Evolutionary conservation across 1,140 invertebrate genomes (phyloP), one percentile per base, ranked within the genome.

Genomic region (Drosophila nannoptera): DNA sequence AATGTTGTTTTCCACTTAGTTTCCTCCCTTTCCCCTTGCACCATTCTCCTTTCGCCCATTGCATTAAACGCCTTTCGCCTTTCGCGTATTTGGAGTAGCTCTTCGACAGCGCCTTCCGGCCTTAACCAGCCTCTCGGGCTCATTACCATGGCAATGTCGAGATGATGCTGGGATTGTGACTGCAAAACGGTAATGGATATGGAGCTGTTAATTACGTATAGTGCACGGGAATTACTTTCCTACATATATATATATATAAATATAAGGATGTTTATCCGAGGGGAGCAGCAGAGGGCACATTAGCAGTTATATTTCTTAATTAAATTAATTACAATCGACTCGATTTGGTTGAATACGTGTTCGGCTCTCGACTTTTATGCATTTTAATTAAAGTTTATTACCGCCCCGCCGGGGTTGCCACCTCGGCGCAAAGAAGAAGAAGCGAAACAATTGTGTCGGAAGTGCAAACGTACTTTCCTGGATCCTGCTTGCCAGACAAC

Each of bases 341-440:
- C 35, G 73, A 66, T 86, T 76, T 78, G 60, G 52, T 75, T 78
- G 64, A 70, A 78, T 69, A 62, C 65, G 52, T 46, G 12, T 35
- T 33, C 29, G 49, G 61, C 22, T 45, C 62, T 43, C 38, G 55
- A 50, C 72, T 68, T 73, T 80, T 80, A 71, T 78, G 69, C 64
- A 74, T 80, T 84, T 86, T 84, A 70, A 84, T 84, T 80, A 86
- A 84, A 80, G 76, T 84, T 84, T 86, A 84, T 77, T 84, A 71
- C 73, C 33, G 12, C 49, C 48, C 73, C 33, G 22, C 55, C 48
- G 43, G 16, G 48, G 31, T 33, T 50, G 31, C 48, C 48, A 7
- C 16, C 36, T 4, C 16, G 40, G 12, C 32, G 36, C 22, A 32
- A 43, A 31, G 4, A 31, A 45, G 32, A 36, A 16, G 36, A 33